Evolutionary conservation across 2,888 invertebrate species (phyloP), one percentile per base, ranked within the genome.

Genomic region (Aporophyla lueneburgensis): DNA sequence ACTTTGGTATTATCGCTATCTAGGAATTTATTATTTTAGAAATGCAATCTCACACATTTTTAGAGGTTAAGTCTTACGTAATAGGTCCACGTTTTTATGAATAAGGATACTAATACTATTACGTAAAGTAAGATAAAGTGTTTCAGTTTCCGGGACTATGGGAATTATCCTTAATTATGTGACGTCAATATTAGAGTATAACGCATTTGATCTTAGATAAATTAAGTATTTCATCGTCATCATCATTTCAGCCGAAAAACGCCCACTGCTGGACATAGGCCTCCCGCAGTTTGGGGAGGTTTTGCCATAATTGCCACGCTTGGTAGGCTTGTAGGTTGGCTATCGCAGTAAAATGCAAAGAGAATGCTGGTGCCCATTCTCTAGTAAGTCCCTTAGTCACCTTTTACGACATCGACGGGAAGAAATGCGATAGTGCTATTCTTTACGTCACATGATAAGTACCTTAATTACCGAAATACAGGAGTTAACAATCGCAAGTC

Each of bases 1-100:
- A 78, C 63, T 77, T 43, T 67, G 61, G 62, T 63, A n/a, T 21
- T 66, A 58, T 59, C n/a, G 43, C 59, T 71, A 71, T 77, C 59
- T 72, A 63, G 40, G 72, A 66, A 49, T 81, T 68, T 68, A 33
- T 43, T 54, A 21, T 33, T 65, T 56, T 40, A 66, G 19, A 46
- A 70, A 27, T 71, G 46, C 56, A 54, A n/a, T 51, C 7, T 65
- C 19, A 24, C 7, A 16, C 16, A 53, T 40, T 67, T 76, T 71
- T 68, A 2, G 21, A 75, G 40, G 68, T 67, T 27, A 40, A 7
- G 16, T 33, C 9, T 46, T 33, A 62, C 16, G n/a, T 24, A 16
- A 16, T 27, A 24, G 4, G 9, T 5, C 0, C 9, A 54, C n/a
- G 19, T 62, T 62, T 54, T 40, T 61, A 72, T 27, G 12, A 71